Base-by-base conservation (phyloP, 1,140 invertebrate species). In the Lethrus apterus region DNA sequence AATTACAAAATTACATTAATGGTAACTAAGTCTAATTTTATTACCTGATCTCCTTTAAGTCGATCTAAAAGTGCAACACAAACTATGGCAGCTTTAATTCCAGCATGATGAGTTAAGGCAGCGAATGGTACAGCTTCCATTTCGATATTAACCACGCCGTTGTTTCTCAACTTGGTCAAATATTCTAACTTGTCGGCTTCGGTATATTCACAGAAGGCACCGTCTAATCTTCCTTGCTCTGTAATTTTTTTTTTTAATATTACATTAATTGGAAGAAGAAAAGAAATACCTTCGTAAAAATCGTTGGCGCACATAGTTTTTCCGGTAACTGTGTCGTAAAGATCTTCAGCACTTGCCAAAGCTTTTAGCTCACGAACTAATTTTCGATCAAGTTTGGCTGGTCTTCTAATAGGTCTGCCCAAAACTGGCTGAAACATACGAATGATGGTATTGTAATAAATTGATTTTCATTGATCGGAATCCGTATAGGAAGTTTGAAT, bases 271-370 rank as follows among this genome's bases (percentile, higher is more conserved):
- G n/a, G 18, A n/a, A n/a, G n/a, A n/a, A n/a, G n/a, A n/a, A n/a
- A n/a, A n/a, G n/a, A n/a, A n/a, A n/a, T n/a, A n/a, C n/a, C n/a
- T 80, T 99, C 95, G 68, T 98, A 98, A 67, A 98, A 98, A 67
- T 98, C 95, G 57, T 92, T 83, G 3, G 93, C 90, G 66, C 93
- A 97, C 77, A 98, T 85, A 0, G 95, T 98, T 20, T 60, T 94
- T 18, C 96, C 96, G 21, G 76, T 76, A 14, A 92, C 75, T 1
- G 86, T 90, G 10, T 89, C 83, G 61, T 92, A 95, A 0, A 86
- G 85, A 63, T 89, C 85, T 48, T 88, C 83, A 2, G 78, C 73
- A 48, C 82, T 73, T 0, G 83, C 76, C 29, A 91, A 66, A 0
- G 74, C 74, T 52, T 84, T 81, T 2, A 98, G 65, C 56, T 95